Conservation (phyloP, 2,113 vertebrate species). For the Okapia johnstoni region DNA sequence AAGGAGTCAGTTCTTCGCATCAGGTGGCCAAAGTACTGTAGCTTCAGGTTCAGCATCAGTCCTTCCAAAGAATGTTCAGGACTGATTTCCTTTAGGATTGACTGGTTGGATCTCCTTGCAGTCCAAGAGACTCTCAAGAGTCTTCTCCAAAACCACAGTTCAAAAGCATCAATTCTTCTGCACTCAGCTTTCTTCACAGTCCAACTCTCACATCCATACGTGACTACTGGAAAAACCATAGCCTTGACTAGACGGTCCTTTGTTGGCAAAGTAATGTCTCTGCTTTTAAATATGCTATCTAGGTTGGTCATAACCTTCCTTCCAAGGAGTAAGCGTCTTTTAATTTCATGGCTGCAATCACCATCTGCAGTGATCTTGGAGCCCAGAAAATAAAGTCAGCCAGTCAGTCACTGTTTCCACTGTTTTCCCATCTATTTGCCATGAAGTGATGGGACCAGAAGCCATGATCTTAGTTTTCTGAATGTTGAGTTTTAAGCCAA, state of each 20-base stretch:
- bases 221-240: neutral
- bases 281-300: neutral
- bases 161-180: neutral
- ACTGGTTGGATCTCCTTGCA: neutral
- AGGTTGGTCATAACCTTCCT: neutral
- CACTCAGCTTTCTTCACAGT: neutral
- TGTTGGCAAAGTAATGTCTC: neutral
- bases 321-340: neutral
- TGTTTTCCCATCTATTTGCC: neutral
- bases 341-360: neutral
- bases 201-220: neutral
- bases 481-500: neutral
- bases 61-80: neutral
- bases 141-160: neutral
- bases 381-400: accelerated
- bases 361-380: neutral
- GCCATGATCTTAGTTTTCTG: neutral
- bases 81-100: neutral
- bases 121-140: neutral
- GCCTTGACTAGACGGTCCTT: neutral
- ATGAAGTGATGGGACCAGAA: neutral
- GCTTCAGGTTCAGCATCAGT: neutral
- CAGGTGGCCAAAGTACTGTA: neutral
- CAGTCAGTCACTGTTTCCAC: neutral
- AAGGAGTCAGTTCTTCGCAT: neutral